Conservation (phyloP, 2,113 vertebrate species). For the Lophius piscatorius region DNA sequence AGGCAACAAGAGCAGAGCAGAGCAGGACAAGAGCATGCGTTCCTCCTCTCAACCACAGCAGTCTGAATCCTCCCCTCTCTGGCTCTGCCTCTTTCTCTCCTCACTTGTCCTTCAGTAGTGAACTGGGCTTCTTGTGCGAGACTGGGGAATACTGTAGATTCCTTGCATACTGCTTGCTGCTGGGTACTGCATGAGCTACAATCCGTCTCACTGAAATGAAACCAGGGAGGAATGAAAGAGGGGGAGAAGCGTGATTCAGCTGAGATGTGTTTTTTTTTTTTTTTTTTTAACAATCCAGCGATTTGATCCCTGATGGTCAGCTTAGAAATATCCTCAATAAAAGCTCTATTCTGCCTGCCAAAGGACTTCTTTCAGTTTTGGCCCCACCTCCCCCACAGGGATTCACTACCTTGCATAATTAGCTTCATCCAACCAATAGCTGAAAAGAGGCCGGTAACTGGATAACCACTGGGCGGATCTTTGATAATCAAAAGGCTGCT, state of each 20-base stretch:
- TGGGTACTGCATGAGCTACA: slow-evolving; percentile 65
- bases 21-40: slow-evolving; percentile 57
- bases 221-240: slow-evolving; percentile 72
- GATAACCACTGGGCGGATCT: slow-evolving; percentile 82
- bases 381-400: slow-evolving; percentile 81
- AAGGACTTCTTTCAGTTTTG: slow-evolving; percentile 85
- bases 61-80: slow-evolving; percentile 55
- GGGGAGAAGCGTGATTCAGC: slow-evolving; percentile 73
- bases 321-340: slow-evolving; percentile 87
- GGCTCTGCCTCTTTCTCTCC: slow-evolving; percentile 53
- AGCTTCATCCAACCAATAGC: slow-evolving; percentile 76
- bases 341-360: slow-evolving; percentile 87
- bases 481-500: slow-evolving; percentile 84
- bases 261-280: slow-evolving; percentile 68
- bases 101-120: slow-evolving; percentile 64
- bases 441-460: slow-evolving; percentile 76
- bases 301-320: slow-evolving; percentile 85
- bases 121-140: slow-evolving; percentile 67
- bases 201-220: slow-evolving; percentile 75
- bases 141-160: slow-evolving; percentile 76
- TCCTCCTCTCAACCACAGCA: slow-evolving; percentile 55
- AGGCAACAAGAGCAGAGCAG: slow-evolving; percentile 59
- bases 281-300: slow-evolving; percentile 81
- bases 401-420: slow-evolving; percentile 86
- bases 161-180: slow-evolving; percentile 80